Evolutionary conservation across 1,140 invertebrate genomes (phyloP), one percentile per base, ranked within the genome.

Genomic region (Atta colombica): DNA sequence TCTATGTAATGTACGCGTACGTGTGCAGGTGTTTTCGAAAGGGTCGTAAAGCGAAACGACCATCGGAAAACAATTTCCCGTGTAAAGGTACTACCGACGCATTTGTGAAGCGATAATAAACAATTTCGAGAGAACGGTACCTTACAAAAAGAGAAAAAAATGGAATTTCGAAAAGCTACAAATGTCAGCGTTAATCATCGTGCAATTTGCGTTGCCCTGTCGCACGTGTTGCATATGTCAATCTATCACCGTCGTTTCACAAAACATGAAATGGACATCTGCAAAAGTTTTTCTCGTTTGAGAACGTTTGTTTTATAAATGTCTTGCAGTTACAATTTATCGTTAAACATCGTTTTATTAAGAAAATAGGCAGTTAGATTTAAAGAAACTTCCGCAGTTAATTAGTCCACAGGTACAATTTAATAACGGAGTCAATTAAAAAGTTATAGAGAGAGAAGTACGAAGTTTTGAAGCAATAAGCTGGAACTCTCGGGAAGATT

Each of bases 1-100:
- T 69, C 28, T 69, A 71, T 18, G 45, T 39, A 12, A 55, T 21
- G 58, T 61, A 63, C 28, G 51, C 31, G n/a, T 39, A 35, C 28
- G 60, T 5, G 72, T 65, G 49, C 84, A 55, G 74, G 45, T 66
- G 84, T 80, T 77, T 77, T 55, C 45, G 82, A 63, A 85, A 75
- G 58, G 69, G 58, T 77, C 69, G 58, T 63, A 63, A 85, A 77
- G 35, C 39, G 68, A 85, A 85, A 85, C 68, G 69, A 51, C 69
- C 72, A 75, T 63, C 28, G 58, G 58, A 72, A 85, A 74, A 75
- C 68, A 68, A 75, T 75, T 72, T 14, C n/a, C 55, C 28, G 6
- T 45, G 81, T 85, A 63, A 53, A 25, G 58, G 49, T 28, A 49
- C 31, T 49, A 61, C 16, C 55, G 71, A 31, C 25, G 35, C 39